Base-by-base conservation (phyloP, 2,113 vertebrate genomes). In the Acinonyx jubatus region DNA sequence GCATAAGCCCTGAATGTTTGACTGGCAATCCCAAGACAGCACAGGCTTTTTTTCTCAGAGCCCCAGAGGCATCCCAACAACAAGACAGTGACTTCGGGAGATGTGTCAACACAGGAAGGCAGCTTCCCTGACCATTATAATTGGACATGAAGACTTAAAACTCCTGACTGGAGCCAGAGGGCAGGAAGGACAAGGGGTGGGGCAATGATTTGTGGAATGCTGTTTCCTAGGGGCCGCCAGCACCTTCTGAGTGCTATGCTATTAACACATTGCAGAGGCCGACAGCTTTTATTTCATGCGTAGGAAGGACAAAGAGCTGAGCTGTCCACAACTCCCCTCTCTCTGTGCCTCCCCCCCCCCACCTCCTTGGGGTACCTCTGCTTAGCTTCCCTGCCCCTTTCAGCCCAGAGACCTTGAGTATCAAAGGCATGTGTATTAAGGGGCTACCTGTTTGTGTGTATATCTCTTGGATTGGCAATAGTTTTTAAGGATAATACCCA, bases 101-200 rank as follows among this genome's bases (percentile, higher is more conserved):
- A 45, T 0, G 48, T 0, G 1, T 69, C 48, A 88, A 71, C 71
- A 29, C 25, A 6, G 66, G 71, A 78, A 91, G 73, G 82, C 31
- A 2, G 71, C 82, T 66, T 91, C 78, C 91, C 66, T 76, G 23
- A 79, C 97, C 57, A 1, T 71, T 88, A 9, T 87, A 86, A 94
- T 79, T 69, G 92, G n/a, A 65, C 52, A 41, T 50, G 76, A 94
- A 93, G 93, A 97, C 93, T 78, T 73, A 82, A 90, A 90, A 68
- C 91, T 91, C 45, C 66, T 63, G 65, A 73, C 69, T 0, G 21
- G 48, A 78, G 82, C 73, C 76, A 18, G 81, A 65, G 76, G 86
- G 69, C 69, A 94, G 69, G 85, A 55, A 83, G 50, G 71, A 95
- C 38, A 48, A 57, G 76, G 4, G 2, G 19, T 45, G 29, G 83